Percentiles rank a stretch among this genome's conserved stretches.
Evolutionary conservation across 1,140 invertebrate genomes (phyloP).

Genomic region (Lepidotrigona ventralis): DNA sequence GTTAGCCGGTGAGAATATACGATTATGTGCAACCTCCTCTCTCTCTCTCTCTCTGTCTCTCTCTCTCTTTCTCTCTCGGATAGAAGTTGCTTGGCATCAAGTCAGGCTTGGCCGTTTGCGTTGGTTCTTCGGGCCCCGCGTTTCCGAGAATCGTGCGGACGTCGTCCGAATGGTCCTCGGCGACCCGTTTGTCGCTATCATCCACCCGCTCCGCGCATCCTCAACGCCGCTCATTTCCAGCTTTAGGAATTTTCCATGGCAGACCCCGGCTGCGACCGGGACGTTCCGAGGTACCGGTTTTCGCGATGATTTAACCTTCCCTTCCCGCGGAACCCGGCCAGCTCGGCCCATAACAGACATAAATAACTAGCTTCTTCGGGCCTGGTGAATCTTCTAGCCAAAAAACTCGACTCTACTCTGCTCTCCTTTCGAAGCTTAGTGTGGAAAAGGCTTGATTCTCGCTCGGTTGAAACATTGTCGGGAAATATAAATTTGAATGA

Average conservation of each 20-base stretch:
- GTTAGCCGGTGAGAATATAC: constrained; percentile 32
- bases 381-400: too few species aligned
- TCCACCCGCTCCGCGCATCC: neutral
- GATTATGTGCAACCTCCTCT: neutral
- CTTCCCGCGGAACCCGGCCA: too few species aligned
- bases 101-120: neutral
- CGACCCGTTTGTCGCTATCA: neutral
- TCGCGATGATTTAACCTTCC: neutral
- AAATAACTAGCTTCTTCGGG: too few species aligned
- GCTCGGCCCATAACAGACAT: too few species aligned
- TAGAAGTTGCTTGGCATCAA: neutral
- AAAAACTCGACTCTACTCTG: too few species aligned
- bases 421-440: too few species aligned
- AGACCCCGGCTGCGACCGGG: neutral
- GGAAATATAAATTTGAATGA: too few species aligned
- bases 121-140: too few species aligned
- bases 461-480: too few species aligned
- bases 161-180: neutral
- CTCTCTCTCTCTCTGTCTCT: neutral
- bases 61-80: neutral
- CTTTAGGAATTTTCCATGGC: constrained; percentile 28
- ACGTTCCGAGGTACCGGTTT: constrained; percentile 6
- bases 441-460: too few species aligned
- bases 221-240: neutral
- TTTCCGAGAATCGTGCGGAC: too few species aligned